phyloP scores from a whole-genome alignment of 92 coral and sea anemone species.

The Actinostola sp. region DNA sequence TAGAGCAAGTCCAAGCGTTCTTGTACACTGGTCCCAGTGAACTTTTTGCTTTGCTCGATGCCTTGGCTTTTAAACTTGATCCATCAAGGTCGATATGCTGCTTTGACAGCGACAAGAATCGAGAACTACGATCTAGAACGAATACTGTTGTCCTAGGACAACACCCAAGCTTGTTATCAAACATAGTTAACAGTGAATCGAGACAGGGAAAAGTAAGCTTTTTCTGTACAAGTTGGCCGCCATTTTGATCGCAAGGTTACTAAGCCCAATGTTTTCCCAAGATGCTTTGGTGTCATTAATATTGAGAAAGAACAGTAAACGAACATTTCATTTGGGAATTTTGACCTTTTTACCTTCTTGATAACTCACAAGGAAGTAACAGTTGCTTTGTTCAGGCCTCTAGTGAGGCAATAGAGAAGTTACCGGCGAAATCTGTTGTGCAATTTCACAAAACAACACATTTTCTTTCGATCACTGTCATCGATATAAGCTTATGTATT shows the following conservation, averaged over 20 bases:
- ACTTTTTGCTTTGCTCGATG: conserved; percentile 22
- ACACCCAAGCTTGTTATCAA: conserved; percentile 55
- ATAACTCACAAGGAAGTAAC: neutral
- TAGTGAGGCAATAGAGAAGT: too few species aligned
- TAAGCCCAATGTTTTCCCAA: conserved; percentile 34
- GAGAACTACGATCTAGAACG: conserved; percentile 82
- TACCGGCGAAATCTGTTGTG: too few species aligned
- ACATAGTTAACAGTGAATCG: conserved; percentile 23
- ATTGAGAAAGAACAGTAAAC: neutral
- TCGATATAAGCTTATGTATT: neutral
- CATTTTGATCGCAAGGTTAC: conserved; percentile 63
- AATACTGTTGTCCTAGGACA: conserved; percentile 83
- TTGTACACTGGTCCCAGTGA: conserved; percentile 78
- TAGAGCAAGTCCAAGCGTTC: conserved; percentile 93
- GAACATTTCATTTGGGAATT: neutral
- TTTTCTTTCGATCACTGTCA: neutral
- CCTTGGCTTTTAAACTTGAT: conserved; percentile 68
- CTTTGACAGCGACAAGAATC: conserved; percentile 79
- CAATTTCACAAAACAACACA: neutral
- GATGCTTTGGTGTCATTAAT: conserved; percentile 8
- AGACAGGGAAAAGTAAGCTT: neutral
- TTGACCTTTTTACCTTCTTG: neutral
- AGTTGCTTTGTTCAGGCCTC: too few species aligned
- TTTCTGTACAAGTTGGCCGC: conserved; percentile 28
- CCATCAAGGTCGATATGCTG: conserved; percentile 94